phyloP scores from a whole-genome alignment of 2,797 vertebrate species.

The Pelochelys cantorii region DNA sequence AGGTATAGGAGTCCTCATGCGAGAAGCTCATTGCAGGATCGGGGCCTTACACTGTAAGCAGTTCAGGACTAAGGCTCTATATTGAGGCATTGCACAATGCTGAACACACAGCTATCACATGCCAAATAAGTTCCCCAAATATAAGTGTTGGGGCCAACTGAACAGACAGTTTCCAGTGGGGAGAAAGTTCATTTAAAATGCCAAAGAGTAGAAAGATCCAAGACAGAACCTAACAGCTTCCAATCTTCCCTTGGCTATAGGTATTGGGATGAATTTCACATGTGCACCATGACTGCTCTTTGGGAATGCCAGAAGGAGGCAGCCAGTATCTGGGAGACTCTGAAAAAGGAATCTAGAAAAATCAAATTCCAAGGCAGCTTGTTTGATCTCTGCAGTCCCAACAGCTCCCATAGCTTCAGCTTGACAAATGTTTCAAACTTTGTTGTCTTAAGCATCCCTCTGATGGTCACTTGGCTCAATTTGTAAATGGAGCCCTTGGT shows the following conservation, averaged over 20 bases:
- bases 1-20: background rate
- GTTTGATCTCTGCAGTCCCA: conserved; percentile 83
- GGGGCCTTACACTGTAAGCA: background rate
- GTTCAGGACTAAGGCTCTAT: background rate
- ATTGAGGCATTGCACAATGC: background rate
- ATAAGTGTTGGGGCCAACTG: accelerated
- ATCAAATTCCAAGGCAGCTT: conserved; percentile 85
- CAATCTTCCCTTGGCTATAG: conserved; percentile 57
- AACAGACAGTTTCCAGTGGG: background rate
- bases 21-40: background rate
- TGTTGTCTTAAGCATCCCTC: conserved; percentile 70
- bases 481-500: conserved; percentile 29
- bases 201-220: no score
- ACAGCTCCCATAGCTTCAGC: conserved; percentile 50
- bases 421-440: background rate
- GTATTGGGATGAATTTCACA: conserved; percentile 87
- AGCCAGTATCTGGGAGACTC: conserved; percentile 83
- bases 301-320: conserved; percentile 85
- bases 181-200: background rate
- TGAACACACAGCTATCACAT: background rate
- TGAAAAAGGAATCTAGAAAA: conserved; percentile 84
- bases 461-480: conserved; percentile 66
- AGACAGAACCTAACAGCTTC: background rate
- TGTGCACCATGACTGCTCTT: conserved; percentile 78
- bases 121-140: background rate